phyloP scores from a whole-genome alignment of 2,113 vertebrate species.

The Antennarius striatus region DNA sequence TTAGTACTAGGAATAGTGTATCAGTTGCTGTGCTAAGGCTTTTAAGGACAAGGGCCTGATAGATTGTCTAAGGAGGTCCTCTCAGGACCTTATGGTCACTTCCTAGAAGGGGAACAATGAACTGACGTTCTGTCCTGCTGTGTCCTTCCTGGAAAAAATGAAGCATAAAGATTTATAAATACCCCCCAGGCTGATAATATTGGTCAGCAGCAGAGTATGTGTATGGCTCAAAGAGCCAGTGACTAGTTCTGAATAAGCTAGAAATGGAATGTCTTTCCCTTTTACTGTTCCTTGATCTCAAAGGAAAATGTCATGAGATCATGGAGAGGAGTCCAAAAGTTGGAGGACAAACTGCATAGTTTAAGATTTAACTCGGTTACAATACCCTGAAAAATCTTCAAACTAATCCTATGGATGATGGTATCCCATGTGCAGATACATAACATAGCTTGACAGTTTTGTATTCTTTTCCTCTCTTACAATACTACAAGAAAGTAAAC shows the following conservation, averaged over 20 bases:
- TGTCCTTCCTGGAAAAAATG: constrained; percentile 65
- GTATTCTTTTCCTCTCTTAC: too few relatives aligned
- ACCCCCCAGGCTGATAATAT: constrained; percentile 45
- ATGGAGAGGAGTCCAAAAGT: constrained; percentile 42
- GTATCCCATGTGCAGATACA: too few relatives aligned
- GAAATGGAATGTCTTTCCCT: constrained; percentile 39
- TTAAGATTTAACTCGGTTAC: too few relatives aligned
- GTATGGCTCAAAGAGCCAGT: constrained; percentile 6
- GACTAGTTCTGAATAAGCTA: constrained; percentile 28
- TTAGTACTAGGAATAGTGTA: constrained; percentile 37
- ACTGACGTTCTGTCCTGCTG: constrained; percentile 61
- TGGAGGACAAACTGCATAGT: too few relatives aligned
- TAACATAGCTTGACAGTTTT: too few relatives aligned
- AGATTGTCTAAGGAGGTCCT: constrained; percentile 27
- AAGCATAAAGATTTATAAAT: constrained; percentile 70
- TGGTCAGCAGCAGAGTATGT: constrained; percentile 27
- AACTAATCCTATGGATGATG: too few relatives aligned
- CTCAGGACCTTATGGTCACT: constrained; percentile 43
- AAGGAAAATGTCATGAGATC: constrained; percentile 64
- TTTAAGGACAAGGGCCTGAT: constrained; percentile 16
- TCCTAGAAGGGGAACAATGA: constrained; percentile 74
- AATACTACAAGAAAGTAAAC: too few relatives aligned
- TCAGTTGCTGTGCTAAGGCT: constrained; percentile 22
- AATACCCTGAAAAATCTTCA: too few relatives aligned
- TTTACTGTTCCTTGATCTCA: constrained; percentile 43